These are phyloP conservation scores for Dicrostonyx torquatus DNA, from an alignment of 2,797 vertebrate species.

Conservation along the genomic window DNA sequence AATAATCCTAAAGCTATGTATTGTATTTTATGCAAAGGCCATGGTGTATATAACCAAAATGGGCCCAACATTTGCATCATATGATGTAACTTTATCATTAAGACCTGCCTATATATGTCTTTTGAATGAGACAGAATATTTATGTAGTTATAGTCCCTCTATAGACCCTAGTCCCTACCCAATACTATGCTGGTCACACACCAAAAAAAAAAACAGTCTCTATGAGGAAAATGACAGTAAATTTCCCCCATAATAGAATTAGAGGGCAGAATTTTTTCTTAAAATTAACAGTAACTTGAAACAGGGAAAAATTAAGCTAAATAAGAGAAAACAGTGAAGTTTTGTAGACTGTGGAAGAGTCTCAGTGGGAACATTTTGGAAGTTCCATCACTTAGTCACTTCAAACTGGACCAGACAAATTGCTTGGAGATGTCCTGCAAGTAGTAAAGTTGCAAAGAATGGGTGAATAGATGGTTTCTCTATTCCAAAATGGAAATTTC, in stretches of 20 bases:
- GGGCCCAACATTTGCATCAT: not conserved
- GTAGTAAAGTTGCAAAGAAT: not conserved
- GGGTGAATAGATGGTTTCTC: not conserved
- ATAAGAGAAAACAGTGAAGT: conserved; percentile 75
- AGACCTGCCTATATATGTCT: not conserved
- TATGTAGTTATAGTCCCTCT: not conserved
- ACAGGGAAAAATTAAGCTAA: conserved; percentile 70
- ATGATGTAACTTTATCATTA: not conserved
- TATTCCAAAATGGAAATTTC: conserved; percentile 45
- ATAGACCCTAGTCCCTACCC: not conserved
- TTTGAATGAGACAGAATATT: conserved; percentile 4
- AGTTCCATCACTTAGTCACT: conserved; percentile 66
- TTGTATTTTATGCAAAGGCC: not conserved
- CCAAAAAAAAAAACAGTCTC: conserved; percentile 23
- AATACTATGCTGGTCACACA: not conserved
- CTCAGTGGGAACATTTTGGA: conserved; percentile 70
- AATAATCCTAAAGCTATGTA: not conserved
- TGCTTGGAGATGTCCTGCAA: not conserved
- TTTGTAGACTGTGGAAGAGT: conserved; percentile 64
- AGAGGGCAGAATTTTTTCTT: not conserved
- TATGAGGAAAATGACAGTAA: conserved; percentile 50
- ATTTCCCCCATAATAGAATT: conserved; percentile 24
- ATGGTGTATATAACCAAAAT: not conserved
- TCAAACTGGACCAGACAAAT: conserved; percentile 71
- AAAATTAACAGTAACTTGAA: conserved; percentile 55